Conservation (phyloP, 2,113 vertebrate species). For the Campylomormyrus tamandua region DNA sequence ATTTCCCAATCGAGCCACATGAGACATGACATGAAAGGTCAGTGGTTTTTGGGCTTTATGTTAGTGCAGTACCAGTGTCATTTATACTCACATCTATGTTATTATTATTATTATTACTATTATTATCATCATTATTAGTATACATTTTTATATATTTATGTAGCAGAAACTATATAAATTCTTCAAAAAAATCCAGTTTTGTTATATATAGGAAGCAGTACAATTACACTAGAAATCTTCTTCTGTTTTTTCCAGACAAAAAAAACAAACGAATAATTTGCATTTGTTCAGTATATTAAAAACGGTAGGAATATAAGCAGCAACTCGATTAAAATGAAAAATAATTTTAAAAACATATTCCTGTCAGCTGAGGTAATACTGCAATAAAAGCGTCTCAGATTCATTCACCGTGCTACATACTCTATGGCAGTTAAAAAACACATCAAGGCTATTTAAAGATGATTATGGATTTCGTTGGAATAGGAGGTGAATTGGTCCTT, state of each 20-base stretch:
- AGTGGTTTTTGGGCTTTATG: not conserved
- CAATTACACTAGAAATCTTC: not conserved
- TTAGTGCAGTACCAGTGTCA: not conserved
- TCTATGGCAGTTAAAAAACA: not conserved
- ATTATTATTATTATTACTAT: not conserved
- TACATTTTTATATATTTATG: not conserved
- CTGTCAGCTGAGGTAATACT: not conserved
- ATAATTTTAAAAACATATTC: not conserved
- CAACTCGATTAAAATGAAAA: not conserved
- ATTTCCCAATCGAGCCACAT: not conserved
- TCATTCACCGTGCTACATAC: not conserved
- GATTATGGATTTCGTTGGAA: slow-evolving; percentile 1
- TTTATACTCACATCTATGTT: not conserved
- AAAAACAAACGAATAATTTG: not conserved
- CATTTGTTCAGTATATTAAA: not conserved
- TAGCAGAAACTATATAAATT: not conserved
- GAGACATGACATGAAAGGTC: not conserved
- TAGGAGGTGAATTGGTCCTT: slow-evolving; percentile 17
- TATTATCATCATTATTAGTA: not conserved
- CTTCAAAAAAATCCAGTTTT: not conserved
- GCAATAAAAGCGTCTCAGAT: not conserved
- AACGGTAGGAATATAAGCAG: not conserved
- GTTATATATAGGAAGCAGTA: not conserved
- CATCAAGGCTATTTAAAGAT: slow-evolving; percentile 11
- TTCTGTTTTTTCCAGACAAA: not conserved